Base-by-base conservation (phyloP, 2,797 vertebrate genomes). In the Phaenicophaeus curvirostris region DNA sequence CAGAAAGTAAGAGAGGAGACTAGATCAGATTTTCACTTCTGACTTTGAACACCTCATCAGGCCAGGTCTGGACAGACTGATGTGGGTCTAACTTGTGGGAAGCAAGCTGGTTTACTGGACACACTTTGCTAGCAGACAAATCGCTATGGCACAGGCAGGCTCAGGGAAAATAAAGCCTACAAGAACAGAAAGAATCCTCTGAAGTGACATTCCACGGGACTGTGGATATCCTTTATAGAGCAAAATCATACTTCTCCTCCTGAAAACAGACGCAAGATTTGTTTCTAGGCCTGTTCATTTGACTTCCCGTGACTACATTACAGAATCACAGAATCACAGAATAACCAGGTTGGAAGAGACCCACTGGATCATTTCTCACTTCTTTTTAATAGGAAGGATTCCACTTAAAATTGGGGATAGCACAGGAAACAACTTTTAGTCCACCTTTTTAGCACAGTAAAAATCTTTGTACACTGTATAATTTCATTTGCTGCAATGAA, bases 401-500 rank as follows among this genome's bases (percentile, higher is more conserved):
- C 77, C 62, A 71, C 44, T 63, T 48, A 72, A 92, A 93, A 93
- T 15, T 90, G 37, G 87, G 92, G 53, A 39, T 75, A 92, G 74
- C 55, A 68, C 25, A 50, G 53, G 33, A 91, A 30, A 61, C 27
- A 42, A 61, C 44, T 57, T 85, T 89, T 50, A 87, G 57, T 76
- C 48, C 37, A 90, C 41, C 44, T 61, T 87, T 94, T 80, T 61
- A 95, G 54, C 39, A 85, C 12, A 74, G 51, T 67, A 94, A 94
- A 89, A 94, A 80, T 74, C 74, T 84, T 92, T 71, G 74, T 85
- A 67, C 35, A 42, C 30, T 19, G 46, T 33, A 77, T 85, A 93
- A 95, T 93, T 89, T 87, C 88, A 80, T 89, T 83, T 89, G 66
- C 54, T 87, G 92, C 55, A 87, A 92, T 87, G 33, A 94, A 81